phyloP scores from a whole-genome alignment of 2,113 vertebrate species.

The Hydrolagus affinis region DNA sequence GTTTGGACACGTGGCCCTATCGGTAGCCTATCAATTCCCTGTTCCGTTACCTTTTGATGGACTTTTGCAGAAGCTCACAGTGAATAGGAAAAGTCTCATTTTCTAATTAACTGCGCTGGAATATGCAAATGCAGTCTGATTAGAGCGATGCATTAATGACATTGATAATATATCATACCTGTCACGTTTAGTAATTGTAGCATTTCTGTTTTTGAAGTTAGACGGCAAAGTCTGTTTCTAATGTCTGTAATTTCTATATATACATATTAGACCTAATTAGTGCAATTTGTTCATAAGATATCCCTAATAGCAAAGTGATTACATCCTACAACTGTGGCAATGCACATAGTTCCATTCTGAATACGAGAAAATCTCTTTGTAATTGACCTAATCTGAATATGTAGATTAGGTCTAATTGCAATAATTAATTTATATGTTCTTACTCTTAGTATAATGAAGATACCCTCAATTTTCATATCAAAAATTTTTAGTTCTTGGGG shows the following conservation, averaged over 20 bases:
- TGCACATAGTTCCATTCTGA: neutral
- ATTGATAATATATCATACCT: neutral
- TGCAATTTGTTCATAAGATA: too few species aligned
- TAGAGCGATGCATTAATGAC: neutral
- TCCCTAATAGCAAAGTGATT: neutral
- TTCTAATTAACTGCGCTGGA: conserved; percentile 29
- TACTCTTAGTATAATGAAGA: conserved; percentile 8
- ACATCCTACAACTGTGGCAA: neutral
- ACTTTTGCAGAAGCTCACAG: too few species aligned
- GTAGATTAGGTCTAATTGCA: conserved; percentile 7
- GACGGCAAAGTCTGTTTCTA: neutral
- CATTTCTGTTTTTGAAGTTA: neutral
- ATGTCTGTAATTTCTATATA: too few species aligned
- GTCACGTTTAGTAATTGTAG: neutral
- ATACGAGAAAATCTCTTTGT: conserved; percentile 6
- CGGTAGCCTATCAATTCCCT: too few species aligned
- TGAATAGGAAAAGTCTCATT: neutral
- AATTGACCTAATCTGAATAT: conserved; percentile 26
- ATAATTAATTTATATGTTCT: neutral
- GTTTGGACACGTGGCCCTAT: neutral
- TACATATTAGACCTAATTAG: too few species aligned
- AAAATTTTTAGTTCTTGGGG: neutral
- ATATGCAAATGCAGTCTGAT: conserved; percentile 17
- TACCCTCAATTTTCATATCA: conserved; percentile 4
- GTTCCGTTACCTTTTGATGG: too few species aligned